phyloP scores from a whole-genome alignment of 2,113 vertebrate genomes.

The Protomyctophum bolini region DNA sequence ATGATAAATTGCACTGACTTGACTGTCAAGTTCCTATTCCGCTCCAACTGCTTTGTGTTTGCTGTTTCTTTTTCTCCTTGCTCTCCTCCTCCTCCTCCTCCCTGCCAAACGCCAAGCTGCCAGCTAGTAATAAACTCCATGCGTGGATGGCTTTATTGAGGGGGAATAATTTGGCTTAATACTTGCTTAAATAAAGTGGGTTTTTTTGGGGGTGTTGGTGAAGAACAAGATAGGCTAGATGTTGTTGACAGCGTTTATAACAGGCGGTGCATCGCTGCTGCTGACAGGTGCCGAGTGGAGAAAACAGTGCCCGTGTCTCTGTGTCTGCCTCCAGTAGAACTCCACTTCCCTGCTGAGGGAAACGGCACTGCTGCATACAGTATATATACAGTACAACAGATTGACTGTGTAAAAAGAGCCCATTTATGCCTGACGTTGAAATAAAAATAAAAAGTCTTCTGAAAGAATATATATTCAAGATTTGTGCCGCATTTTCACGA shows the following conservation, averaged over 20 bases:
- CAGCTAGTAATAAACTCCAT: constrained; percentile 66
- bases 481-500: too few relatives aligned
- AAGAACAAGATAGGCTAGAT: constrained; percentile 19
- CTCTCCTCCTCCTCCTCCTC: constrained; percentile 20
- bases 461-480: too few relatives aligned
- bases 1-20: constrained; percentile 76
- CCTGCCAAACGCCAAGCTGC: constrained; percentile 59
- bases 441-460: too few relatives aligned
- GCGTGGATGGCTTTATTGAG: constrained; percentile 63
- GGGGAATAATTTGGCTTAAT: constrained; percentile 52
- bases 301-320: constrained; percentile 8
- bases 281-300: constrained; percentile 5
- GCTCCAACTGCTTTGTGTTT: constrained; percentile 63
- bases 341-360: constrained; percentile 19
- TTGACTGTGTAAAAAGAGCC: constrained; percentile 48
- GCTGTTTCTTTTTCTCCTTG: constrained; percentile 38
- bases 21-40: constrained; percentile 71
- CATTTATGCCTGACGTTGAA: too few relatives aligned
- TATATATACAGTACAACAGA: constrained; percentile 6
- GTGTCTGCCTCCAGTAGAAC: constrained; percentile 18
- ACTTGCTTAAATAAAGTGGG: constrained; percentile 33
- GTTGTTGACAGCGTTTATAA: constrained; percentile 26
- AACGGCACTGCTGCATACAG: constrained; percentile 7
- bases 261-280: constrained; percentile 28
- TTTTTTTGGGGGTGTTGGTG: constrained; percentile 33